Base-by-base conservation (phyloP, 64 coral and sea anemone genomes). In the Exaiptasia diaphana region DNA sequence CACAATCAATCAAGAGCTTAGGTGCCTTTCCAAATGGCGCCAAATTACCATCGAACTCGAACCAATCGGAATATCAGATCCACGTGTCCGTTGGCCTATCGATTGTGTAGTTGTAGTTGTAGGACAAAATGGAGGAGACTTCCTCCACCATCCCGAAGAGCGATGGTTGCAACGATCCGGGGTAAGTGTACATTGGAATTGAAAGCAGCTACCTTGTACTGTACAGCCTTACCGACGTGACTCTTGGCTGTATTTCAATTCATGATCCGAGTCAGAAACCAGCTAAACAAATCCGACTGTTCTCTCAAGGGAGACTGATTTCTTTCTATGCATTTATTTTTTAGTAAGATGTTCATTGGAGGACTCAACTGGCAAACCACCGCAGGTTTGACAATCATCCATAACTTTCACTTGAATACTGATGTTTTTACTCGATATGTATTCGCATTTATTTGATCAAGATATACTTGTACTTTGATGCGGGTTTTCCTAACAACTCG, bases 11-110 rank as follows among this genome's bases (percentile, higher is more conserved):
- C 82, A 67, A 73, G 62, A 73, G 91, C 91, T 90, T 80, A 85
- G 91, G 86, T 90, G 91, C 91, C 86, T 83, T 89, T 95, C 79
- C 86, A 95, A 95, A 95, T 95, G 91, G 91, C 91, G 91, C 91
- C 91, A 95, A 95, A 95, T 88, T 89, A 95, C 91, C 91, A 88
- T 86, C 77, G 86, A 89, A 71, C 80, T 78, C 44, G 86, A 83
- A 95, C 91, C 91, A 95, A 95, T 95, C 91, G 79, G 91, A 89
- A 72, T 77, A 83, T 71, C 82, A 95, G 84, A 95, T 95, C 85
- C 91, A 95, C 91, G 91, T 95, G 91, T 95, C 91, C 79, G 91
- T 90, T 82, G 64, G 79, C 72, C 80, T 77, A 85, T 71, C 79
- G 81, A 52, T 61, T 89, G 91, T 89, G 80, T 95, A 95, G 91